phyloP scores from a whole-genome alignment of 2,888 invertebrate genomes.

The Hypselothyrea guttata region DNA sequence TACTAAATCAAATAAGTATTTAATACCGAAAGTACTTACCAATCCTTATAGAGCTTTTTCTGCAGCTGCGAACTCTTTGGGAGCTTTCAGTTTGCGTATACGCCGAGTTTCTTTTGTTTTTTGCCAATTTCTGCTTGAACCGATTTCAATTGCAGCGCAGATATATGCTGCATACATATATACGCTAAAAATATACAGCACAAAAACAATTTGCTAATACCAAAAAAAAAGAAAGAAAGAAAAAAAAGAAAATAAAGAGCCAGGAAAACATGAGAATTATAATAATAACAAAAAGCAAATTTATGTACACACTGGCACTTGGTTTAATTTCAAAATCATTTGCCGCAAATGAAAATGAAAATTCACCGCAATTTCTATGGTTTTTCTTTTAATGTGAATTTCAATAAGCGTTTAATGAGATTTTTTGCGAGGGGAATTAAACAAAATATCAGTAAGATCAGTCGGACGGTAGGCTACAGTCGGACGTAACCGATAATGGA shows the following conservation, averaged over 20 bases:
- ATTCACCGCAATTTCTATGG: background rate
- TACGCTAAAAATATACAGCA: slow-evolving; percentile 52
- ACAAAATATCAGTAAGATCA: no score
- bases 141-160: slow-evolving; percentile 33
- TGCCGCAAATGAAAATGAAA: no score
- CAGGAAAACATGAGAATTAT: slow-evolving; percentile 3
- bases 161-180: background rate
- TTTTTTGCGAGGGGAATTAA: no score
- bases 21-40: slow-evolving; percentile 24
- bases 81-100: slow-evolving; percentile 19
- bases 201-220: slow-evolving; percentile 39
- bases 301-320: slow-evolving; percentile 38
- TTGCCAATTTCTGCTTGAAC: slow-evolving; percentile 42
- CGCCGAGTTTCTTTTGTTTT: slow-evolving; percentile 8
- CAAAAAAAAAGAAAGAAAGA: slow-evolving; percentile 25
- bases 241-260: slow-evolving; percentile 22
- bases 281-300: slow-evolving; percentile 22
- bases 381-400: slow-evolving; percentile 1
- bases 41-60: slow-evolving; percentile 19
- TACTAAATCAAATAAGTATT: no score
- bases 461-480: no score
- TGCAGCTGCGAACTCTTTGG: slow-evolving; percentile 17
- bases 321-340: slow-evolving; percentile 24
- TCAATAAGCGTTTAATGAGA: slow-evolving; percentile 9
- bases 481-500: no score